Conservation (phyloP, 2,113 vertebrate species). For the Formicarius rufipectus region DNA sequence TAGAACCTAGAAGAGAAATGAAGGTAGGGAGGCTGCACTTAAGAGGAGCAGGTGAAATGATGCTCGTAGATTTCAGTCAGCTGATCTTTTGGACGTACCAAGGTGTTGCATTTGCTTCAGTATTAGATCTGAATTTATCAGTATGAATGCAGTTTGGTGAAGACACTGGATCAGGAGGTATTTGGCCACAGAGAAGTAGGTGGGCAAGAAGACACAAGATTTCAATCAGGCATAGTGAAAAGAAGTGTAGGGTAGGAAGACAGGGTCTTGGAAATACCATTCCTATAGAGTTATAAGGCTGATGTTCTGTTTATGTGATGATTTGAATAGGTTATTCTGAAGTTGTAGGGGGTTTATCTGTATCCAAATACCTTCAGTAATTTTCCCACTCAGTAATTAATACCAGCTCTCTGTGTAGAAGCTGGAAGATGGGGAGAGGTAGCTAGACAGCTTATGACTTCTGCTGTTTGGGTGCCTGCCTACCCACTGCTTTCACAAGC, state of each 20-base stretch:
- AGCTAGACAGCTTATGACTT: conserved; percentile 28
- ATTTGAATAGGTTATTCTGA: background rate
- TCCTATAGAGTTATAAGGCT: background rate
- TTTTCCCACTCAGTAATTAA: background rate
- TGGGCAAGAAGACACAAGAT: background rate
- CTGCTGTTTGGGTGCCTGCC: conserved; percentile 64
- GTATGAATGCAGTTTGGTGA: background rate
- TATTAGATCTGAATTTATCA: background rate
- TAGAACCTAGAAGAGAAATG: background rate
- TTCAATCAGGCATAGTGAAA: background rate
- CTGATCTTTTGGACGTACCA: background rate
- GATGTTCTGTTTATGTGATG: background rate
- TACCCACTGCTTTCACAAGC: conserved; percentile 65
- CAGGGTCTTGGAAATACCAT: background rate
- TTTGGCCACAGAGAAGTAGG: background rate
- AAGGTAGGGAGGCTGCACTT: background rate
- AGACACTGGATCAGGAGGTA: background rate
- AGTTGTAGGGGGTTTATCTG: background rate
- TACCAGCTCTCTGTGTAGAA: background rate
- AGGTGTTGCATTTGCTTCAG: background rate
- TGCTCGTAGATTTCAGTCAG: background rate
- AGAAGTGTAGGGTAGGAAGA: background rate
- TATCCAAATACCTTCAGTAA: background rate
- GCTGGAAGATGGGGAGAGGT: background rate
- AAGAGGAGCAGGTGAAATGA: background rate